phyloP scores from a whole-genome alignment of 1,140 invertebrate species.

The Dreissena polymorpha region DNA sequence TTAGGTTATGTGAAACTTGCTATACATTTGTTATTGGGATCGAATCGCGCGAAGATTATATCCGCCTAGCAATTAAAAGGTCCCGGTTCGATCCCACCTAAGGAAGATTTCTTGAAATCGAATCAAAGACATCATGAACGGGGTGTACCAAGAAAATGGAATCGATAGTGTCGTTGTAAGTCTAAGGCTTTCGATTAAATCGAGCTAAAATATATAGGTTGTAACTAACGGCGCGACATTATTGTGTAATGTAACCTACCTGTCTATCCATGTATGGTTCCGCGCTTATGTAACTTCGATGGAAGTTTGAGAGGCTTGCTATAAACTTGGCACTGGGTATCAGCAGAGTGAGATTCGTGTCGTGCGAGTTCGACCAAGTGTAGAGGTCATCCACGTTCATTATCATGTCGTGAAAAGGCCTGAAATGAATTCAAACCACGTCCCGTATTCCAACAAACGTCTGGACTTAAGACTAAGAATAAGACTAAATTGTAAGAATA shows the following conservation, averaged over 20 bases:
- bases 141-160: too few relatives aligned
- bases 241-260: constrained; percentile 48
- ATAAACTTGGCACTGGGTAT: constrained; percentile 67
- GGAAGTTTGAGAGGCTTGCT: constrained; percentile 36
- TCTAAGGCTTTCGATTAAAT: too few relatives aligned
- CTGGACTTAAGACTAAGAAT: not conserved
- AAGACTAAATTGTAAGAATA: constrained; percentile 10
- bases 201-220: not conserved
- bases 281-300: constrained; percentile 56
- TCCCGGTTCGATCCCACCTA: too few relatives aligned
- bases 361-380: constrained; percentile 45
- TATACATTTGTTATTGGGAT: too few relatives aligned
- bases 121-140: too few relatives aligned
- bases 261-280: constrained; percentile 59
- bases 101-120: too few relatives aligned
- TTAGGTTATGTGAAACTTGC: too few relatives aligned
- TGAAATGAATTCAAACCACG: constrained; percentile 42
- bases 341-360: constrained; percentile 69
- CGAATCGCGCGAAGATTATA: too few relatives aligned
- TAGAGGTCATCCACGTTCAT: constrained; percentile 59
- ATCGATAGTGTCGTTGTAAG: too few relatives aligned
- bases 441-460: too few relatives aligned
- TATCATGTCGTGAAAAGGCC: constrained; percentile 63
- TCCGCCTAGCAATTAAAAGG: too few relatives aligned
- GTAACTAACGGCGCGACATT: too few relatives aligned